phyloP scores from a whole-genome alignment of 1,140 invertebrate genomes.

The Lordiphosa stackelbergi region DNA sequence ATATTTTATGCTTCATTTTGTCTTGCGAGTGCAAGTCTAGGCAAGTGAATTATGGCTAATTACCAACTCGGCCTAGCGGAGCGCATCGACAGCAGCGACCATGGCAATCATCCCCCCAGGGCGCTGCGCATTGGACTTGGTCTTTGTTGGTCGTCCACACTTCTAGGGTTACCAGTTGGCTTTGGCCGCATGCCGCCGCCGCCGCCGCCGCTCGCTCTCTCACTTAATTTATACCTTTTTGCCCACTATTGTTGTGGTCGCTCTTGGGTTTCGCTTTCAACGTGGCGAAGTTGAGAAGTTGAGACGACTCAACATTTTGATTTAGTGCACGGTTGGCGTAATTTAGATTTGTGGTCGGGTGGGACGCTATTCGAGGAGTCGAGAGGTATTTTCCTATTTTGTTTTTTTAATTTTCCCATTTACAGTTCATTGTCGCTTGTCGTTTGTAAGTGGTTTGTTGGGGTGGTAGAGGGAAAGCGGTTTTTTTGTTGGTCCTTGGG shows the following conservation, averaged over 20 bases:
- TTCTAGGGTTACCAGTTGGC: conserved; percentile 66
- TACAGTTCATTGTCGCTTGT: conserved; percentile 26
- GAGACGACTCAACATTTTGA: conserved; percentile 42
- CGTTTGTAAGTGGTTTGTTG: not conserved
- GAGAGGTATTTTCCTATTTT: conserved; percentile 29
- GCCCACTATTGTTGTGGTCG: conserved; percentile 50
- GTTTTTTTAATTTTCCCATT: conserved; percentile 64
- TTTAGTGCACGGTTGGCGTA: conserved; percentile 63
- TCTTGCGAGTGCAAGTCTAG: conserved; percentile 50
- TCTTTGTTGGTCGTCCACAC: conserved; percentile 48
- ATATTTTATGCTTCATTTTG: conserved; percentile 75
- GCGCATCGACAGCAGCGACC: conserved; percentile 28
- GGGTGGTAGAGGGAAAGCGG: not conserved
- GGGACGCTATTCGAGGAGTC: conserved; percentile 24
- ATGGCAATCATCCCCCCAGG: conserved; percentile 66
- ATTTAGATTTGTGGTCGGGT: conserved; percentile 69
- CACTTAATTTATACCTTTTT: conserved; percentile 65
- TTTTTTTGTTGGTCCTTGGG: no score
- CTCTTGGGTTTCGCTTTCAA: conserved; percentile 63
- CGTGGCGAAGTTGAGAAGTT: not conserved
- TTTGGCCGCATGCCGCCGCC: conserved; percentile 39
- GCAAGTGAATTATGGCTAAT: conserved; percentile 73
- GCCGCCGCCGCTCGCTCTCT: conserved; percentile 10
- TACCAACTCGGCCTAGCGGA: conserved; percentile 33
- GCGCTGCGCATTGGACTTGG: conserved; percentile 41